Base-by-base conservation (phyloP, 1,140 invertebrate genomes). In the Drosophila guanche region DNA sequence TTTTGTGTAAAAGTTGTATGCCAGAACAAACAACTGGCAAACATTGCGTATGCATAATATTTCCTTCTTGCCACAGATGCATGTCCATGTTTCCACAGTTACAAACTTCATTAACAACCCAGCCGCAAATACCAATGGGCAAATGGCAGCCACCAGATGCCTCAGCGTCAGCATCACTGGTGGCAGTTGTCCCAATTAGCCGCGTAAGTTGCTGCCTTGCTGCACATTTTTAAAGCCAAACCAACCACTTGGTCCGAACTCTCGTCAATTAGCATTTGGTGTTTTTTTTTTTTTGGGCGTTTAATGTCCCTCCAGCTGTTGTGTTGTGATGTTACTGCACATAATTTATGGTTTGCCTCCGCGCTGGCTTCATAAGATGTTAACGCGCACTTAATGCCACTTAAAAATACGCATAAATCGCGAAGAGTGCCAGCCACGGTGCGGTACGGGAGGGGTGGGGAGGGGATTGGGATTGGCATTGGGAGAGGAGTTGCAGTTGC, bases 311-410 rank as follows among this genome's bases (percentile, higher is more conserved):
- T 50, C 50, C 65, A 56, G 56, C 46, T 61, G 54, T 23, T 52
- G 56, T 43, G 42, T 22, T 54, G 70, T 46, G 16, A 20, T 65
- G 43, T 54, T 51, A 33, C 59, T 73, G 61, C 45, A 65, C 25
- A 68, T 85, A 86, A 85, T 67, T 85, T 86, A 86, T 86, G 76
- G 81, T 62, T 69, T 69, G 80, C 58, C 62, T 47, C 63, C 53
- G 42, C 40, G 62, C 41, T 62, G 55, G 81, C 81, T 86, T 70
- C 75, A 81, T 86, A 86, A 86, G 81, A 86, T 86, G 81, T 86
- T 86, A 86, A 86, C 81, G 81, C 81, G 83, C 83, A 86, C 81
- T 86, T 86, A 86, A 86, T 86, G 81, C 81, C 81, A 88, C 83
- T 86, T 86, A 88, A 86, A 86, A 86, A 88, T 81, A 83, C 75